phyloP scores from a whole-genome alignment of 2,888 invertebrate species.

The Eurois occulta region DNA sequence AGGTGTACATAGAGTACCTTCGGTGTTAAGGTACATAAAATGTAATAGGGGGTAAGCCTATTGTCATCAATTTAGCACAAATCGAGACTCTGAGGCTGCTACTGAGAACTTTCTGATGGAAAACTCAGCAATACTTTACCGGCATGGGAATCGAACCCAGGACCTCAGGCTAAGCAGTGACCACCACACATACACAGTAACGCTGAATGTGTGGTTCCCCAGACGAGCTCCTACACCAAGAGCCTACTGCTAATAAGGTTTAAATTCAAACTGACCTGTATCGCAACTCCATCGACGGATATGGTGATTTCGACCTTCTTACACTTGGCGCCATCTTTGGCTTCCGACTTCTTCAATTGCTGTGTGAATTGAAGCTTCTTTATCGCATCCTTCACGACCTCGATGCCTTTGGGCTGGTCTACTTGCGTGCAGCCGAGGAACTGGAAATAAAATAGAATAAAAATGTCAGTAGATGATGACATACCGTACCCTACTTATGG shows the following conservation, averaged over 20 bases:
- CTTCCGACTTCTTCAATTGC: constrained; percentile 97
- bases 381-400: constrained; percentile 99
- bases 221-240: background rate
- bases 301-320: constrained; percentile 98
- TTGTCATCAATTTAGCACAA: background rate
- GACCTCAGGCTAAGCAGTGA: background rate
- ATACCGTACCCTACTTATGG: too few species aligned
- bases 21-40: background rate
- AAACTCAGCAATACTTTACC: background rate
- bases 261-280: constrained; percentile 91
- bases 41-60: background rate
- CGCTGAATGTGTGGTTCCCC: background rate
- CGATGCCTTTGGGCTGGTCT: constrained; percentile 99
- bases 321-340: constrained; percentile 97
- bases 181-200: background rate
- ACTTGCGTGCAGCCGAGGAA: constrained; percentile 98
- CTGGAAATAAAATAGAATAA: constrained; percentile 83
- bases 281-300: constrained; percentile 98
- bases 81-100: background rate
- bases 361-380: constrained; percentile 98
- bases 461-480: background rate
- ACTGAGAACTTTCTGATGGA: background rate
- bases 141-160: background rate
- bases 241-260: background rate
- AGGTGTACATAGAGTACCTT: background rate